Base-by-base conservation (phyloP, 1,140 invertebrate genomes). In the Solen grandis region DNA sequence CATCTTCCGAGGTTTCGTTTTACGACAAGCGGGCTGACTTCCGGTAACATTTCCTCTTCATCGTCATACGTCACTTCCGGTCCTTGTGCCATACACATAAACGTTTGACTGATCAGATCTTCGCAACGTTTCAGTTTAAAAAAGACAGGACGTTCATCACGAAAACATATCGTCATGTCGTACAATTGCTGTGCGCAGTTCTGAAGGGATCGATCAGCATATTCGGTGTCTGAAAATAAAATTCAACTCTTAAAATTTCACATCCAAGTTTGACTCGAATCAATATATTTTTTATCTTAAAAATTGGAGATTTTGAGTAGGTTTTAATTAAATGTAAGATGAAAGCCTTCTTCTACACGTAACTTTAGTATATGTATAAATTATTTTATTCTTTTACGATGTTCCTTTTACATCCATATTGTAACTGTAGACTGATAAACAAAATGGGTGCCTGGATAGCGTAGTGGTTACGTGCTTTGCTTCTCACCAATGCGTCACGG, bases 1-100 rank as follows among this genome's bases (percentile, higher is more conserved):
- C 85, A 86, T 19, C 57, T 27, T 13, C 85, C 85, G 13, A 86
- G 36, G 1, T 82, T 82, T 27, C 82, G 81, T 63, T 83, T 83
- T 63, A 70, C 38, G 14, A 66, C 3, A 22, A 38, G 35, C n/a
- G 38, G 50, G 35, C 65, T 69, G 52, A 8, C 13, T 68, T 77
- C 74, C 27, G 22, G 46, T 25, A 25, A 46, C 38, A 29, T 22
- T 3, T 60, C 57, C 57, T n/a, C 22, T 22, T 60, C n/a, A 29
- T 8, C 5, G 29, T 16, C 22, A 22, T 25, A n/a, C 5, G 19
- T 36, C 19, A 19, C 54, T 33, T 63, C 76, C 27, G n/a, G 29
- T 72, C 38, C 27, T 5, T 22, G n/a, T 25, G 55, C 41, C 22
- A 80, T 22, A 72, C 77, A 80, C 22, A 65, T 10, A 16, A 73